Evolutionary conservation across 2,113 vertebrate species (phyloP), one percentile per base, ranked within the genome.

Genomic region (Hippocampus mohnikei): DNA sequence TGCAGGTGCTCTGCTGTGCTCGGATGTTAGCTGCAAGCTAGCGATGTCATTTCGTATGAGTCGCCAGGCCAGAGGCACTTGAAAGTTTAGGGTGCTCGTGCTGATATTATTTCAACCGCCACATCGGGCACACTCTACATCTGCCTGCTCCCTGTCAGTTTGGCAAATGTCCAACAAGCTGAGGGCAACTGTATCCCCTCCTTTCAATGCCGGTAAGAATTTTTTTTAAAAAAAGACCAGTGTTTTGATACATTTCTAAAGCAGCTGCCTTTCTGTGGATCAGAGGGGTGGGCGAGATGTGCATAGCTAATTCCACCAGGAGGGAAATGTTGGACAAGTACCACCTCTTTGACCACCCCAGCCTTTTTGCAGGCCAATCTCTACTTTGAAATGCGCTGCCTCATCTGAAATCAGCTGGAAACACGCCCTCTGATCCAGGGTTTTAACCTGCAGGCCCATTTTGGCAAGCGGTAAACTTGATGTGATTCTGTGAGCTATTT

Each of bases 101-200:
- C 72, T 86, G 73, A 74, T 79, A 75, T 84, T 84, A 63, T 73
- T 81, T 74, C 70, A 83, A 65, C 72, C 71, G 79, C 63, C 61
- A 77, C 77, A 75, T 72, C 71, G 77, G 73, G 46, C 44, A 27
- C 61, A 42, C 44, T 74, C 65, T 78, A 73, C 65, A 72, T 82
- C 81, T 86, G 79, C 67, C 70, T 59, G 55, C 1, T 80, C 62
- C 78, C 60, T 77, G 71, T 81, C 76, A 67, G 41, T 71, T 77
- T 85, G 86, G 85, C 74, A 76, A 79, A 73, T 69, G 58, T 81
- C 81, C 86, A 90, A 64, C 60, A 66, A 71, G 74, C 71, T 75
- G 64, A 71, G 76, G 66, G 73, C n/a, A 46, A 65, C 63, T 46
- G 42, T 75, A 71, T 71, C 74, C 74, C 70, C 70, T 69, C 72